A percentile compares a stretch with the other conserved stretches of the same genome.
These are phyloP conservation scores for Tuta absoluta DNA, from an alignment of 2,888 invertebrate genomes.

Conservation along the genomic window DNA sequence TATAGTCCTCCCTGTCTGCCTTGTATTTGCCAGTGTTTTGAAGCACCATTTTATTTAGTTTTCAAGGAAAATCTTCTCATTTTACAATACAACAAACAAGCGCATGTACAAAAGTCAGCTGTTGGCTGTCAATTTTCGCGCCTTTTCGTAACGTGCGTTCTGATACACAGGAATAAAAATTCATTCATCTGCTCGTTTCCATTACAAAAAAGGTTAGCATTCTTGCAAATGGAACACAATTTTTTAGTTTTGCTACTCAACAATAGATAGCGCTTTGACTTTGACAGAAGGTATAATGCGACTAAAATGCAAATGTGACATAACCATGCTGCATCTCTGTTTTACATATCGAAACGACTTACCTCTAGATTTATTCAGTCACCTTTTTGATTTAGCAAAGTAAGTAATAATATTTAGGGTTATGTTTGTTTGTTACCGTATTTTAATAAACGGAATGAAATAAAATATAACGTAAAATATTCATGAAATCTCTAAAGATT, in stretches of 20 bases:
- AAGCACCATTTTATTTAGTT: conserved; percentile 66
- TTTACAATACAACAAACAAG: not conserved
- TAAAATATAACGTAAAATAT: not conserved
- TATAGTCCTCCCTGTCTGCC: conserved; percentile 62
- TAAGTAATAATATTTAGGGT: not conserved
- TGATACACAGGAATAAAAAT: not conserved
- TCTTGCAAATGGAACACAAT: not conserved
- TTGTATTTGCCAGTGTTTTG: conserved; percentile 81
- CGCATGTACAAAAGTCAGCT: conserved; percentile 13
- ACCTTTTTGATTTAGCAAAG: not conserved
- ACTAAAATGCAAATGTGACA: not conserved
- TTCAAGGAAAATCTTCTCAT: conserved; percentile 11
- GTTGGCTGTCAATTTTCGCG: conserved; percentile 42
- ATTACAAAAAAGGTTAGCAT: not conserved
- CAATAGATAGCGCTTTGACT: not conserved
- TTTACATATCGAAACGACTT: not conserved
- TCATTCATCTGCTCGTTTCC: not conserved
- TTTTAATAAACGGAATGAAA: not conserved
- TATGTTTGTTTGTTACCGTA: not conserved
- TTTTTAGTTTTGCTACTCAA: not conserved
- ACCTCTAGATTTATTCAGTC: not conserved
- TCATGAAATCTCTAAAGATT: not conserved
- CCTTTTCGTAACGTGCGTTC: conserved; percentile 28
- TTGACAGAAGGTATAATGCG: not conserved
- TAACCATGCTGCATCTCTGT: not conserved